Conservation (phyloP, 2,888 invertebrate species). For the Drosophila suboccidentalis region DNA sequence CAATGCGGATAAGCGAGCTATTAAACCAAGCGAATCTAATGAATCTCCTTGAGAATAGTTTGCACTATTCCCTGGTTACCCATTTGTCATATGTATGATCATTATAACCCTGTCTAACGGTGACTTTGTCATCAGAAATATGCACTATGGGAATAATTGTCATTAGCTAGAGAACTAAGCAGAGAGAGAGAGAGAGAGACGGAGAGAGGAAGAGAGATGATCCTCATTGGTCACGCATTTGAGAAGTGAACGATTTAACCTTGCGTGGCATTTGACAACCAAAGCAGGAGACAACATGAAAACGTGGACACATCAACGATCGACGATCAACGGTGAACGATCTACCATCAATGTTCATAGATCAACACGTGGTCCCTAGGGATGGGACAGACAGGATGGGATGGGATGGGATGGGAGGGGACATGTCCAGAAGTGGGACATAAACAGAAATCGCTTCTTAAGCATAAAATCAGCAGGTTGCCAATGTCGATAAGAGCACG, state of each 20-base stretch:
- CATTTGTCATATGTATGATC: constrained; percentile 62
- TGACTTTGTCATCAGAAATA: constrained; percentile 29
- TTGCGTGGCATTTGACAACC: constrained; percentile 56
- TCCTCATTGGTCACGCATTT: constrained; percentile 48
- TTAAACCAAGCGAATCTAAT: constrained; percentile 43
- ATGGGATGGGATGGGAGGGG: not conserved
- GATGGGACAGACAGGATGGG: constrained; percentile 15
- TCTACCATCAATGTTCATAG: constrained; percentile 41
- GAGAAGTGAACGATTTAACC: constrained; percentile 62
- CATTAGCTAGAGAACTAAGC: constrained; percentile 34
- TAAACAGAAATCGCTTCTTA: constrained; percentile 26
- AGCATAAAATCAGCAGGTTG: constrained; percentile 53
- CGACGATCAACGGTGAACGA: constrained; percentile 11
- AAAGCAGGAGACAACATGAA: constrained; percentile 41
- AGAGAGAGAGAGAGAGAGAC: not conserved
- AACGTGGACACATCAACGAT: constrained; percentile 60
- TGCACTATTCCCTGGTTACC: constrained; percentile 14
- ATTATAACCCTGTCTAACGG: constrained; percentile 49
- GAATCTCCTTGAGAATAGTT: constrained; percentile 26
- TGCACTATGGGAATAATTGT: constrained; percentile 68
- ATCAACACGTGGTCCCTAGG: constrained; percentile 36
- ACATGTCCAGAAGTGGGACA: constrained; percentile 30
- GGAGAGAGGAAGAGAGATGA: constrained; percentile 1
- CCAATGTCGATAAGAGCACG: constrained; percentile 51
- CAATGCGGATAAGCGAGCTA: constrained; percentile 45